Evolutionary conservation across 2,797 vertebrate species (phyloP), one percentile per base, ranked within the genome.

Genomic region (Betta splendens): DNA sequence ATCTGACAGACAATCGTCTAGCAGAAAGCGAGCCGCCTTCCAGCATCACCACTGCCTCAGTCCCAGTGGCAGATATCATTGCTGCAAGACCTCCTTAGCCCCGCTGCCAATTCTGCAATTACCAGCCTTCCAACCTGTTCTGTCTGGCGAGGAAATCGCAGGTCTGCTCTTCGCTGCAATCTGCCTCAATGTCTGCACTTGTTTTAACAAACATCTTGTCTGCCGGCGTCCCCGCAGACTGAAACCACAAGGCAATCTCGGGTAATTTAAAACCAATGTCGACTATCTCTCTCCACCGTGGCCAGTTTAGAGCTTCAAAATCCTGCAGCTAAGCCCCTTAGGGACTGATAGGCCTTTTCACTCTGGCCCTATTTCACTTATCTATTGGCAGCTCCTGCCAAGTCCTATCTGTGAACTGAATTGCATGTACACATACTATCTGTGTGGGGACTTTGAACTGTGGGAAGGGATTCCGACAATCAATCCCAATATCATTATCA

Each of bases 401-500:
- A 89, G 81, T 89, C 86, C 80, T 75, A 69, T 87, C 87, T 90
- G 86, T 75, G 70, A 69, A 74, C 84, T 83, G 83, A 84, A 92
- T 92, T 91, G 87, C 89, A 90, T 91, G 85, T 90, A 89, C 87
- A 87, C 83, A 90, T 80, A 89, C 82, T 88, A 89, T 89, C 89
- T 91, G 86, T 89, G 92, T 89, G 86, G 90, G 84, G 88, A 92
- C 91, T 93, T 92, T 92, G 88, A 93, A 94, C 88, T 93, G 91
- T 84, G 73, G 86, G 84, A 91, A 81, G 89, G 92, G 93, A 94
- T 94, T 96, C 94, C 90, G 91, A 87, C 89, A 88, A 94, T 94
- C 93, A 93, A 93, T 94, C 91, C 93, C 91, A 92, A 92, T 94
- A 95, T 93, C 92, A 91, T 93, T 93, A 93, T 92, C 93, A 94